Percentiles rank a stretch among this genome's conserved stretches.
Conservation (phyloP, 2,797 vertebrate genomes). For the Triplophysa yarkandensis region DNA sequence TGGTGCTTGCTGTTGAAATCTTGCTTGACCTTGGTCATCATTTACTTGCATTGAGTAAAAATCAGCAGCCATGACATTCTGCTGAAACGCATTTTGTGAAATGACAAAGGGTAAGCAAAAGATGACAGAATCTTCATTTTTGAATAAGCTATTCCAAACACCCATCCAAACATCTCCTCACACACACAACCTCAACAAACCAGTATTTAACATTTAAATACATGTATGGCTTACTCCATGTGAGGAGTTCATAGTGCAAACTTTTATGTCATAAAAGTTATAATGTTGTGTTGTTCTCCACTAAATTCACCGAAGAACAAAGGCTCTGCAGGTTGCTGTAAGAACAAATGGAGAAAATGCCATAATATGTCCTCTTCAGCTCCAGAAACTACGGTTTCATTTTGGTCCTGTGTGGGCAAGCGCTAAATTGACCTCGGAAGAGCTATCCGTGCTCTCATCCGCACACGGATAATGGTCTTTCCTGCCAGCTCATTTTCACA, state of each 20-base stretch:
- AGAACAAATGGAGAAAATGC: slow-evolving; percentile 16
- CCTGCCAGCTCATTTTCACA: slow-evolving; percentile 53
- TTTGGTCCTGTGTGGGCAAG: slow-evolving; percentile 22
- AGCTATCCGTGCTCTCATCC: slow-evolving; percentile 28
- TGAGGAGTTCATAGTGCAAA: slow-evolving; percentile 49
- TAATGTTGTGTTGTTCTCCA: slow-evolving; percentile 29
- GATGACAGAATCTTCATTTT: not conserved
- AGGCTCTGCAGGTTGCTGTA: not conserved
- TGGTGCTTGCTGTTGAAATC: not conserved
- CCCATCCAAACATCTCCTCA: not conserved
- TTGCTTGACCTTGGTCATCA: not conserved
- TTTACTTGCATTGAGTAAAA: too few relatives aligned
- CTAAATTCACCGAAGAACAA: slow-evolving; percentile 37
- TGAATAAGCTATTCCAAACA: slow-evolving; percentile 7
- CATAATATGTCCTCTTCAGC: not conserved
- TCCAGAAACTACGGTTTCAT: slow-evolving; percentile 30
- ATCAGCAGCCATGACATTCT: not conserved
- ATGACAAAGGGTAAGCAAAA: not conserved
- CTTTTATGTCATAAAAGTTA: slow-evolving; percentile 43
- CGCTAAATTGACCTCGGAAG: slow-evolving; percentile 30
- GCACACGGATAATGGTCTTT: slow-evolving; percentile 35
- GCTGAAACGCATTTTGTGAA: not conserved
- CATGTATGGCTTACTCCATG: slow-evolving; percentile 53
- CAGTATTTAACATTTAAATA: slow-evolving; percentile 43
- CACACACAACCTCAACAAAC: slow-evolving; percentile 28